These are phyloP conservation scores for Oscheius sp. DNA, from an alignment of 2,888 invertebrate species.

Conservation along the genomic window DNA sequence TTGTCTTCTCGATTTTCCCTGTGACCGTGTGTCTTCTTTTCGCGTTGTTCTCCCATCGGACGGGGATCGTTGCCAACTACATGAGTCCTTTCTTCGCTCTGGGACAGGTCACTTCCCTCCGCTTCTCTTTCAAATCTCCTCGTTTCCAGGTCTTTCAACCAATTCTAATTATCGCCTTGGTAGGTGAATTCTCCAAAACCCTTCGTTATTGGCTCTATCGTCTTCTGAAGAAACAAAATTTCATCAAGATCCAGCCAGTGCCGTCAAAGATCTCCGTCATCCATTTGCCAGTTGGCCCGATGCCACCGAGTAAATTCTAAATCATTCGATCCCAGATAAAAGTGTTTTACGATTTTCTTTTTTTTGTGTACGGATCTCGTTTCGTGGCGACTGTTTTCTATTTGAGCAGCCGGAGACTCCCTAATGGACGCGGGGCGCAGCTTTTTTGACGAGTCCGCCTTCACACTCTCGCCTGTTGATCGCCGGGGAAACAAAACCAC, in stretches of 20 bases:
- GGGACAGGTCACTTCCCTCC: background rate
- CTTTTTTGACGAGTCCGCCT: constrained; percentile 27
- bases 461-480: constrained; percentile 6
- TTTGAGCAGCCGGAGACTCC: constrained; percentile 33
- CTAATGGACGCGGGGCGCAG: constrained; percentile 32
- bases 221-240: background rate
- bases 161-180: background rate
- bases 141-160: background rate
- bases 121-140: background rate
- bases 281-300: background rate
- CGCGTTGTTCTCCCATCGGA: background rate
- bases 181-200: background rate
- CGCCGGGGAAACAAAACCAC: background rate
- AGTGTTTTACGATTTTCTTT: constrained; percentile 11
- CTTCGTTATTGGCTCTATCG: background rate
- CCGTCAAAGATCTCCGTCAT: background rate
- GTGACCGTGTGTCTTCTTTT: background rate
- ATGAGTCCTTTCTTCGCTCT: constrained; percentile 5
- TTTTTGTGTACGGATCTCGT: background rate
- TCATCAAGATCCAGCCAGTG: background rate
- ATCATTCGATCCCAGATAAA: background rate
- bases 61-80: background rate
- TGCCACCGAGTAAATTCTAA: background rate
- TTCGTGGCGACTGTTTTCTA: constrained; percentile 28
- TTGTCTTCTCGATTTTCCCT: background rate